A percentile compares a stretch with the other conserved stretches of the same genome.
These are phyloP conservation scores for Linurgus olivaceus DNA, from an alignment of 2,797 vertebrate genomes.

Conservation along the genomic window DNA sequence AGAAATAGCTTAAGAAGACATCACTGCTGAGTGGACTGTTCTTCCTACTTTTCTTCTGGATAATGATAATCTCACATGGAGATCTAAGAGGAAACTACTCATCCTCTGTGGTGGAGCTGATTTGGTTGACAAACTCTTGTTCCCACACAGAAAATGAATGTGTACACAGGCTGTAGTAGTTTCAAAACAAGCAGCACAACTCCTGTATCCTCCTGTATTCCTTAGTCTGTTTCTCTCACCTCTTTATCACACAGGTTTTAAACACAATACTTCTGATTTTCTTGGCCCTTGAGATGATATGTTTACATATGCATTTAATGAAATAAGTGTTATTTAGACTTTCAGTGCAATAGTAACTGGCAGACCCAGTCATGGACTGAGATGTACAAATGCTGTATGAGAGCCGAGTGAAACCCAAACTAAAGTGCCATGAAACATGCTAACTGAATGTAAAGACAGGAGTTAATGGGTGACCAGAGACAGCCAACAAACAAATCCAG, in stretches of 20 bases:
- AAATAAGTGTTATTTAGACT: not conserved
- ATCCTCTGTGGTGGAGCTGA: not conserved
- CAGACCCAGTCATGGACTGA: not conserved
- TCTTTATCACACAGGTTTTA: not conserved
- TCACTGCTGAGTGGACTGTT: not conserved
- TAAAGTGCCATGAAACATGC: not conserved
- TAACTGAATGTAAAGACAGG: not conserved
- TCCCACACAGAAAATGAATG: not conserved
- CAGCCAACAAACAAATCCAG: not conserved
- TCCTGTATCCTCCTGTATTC: not conserved
- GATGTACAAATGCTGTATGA: not conserved
- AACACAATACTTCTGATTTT: not conserved
- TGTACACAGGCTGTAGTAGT: not conserved
- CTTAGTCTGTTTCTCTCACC: not conserved
- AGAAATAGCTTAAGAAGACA: not conserved
- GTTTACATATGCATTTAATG: not conserved
- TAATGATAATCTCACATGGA: not conserved
- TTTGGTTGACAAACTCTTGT: not conserved
- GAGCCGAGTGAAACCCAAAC: fast-evolving
- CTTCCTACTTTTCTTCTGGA: not conserved
- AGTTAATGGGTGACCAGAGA: not conserved
- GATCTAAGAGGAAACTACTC: not conserved
- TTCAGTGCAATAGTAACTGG: not conserved
- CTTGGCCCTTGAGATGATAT: not conserved
- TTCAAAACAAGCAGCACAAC: not conserved